Evolutionary conservation across 2,888 invertebrate genomes (phyloP), one percentile per base, ranked within the genome.

Genomic region (Xestia ashworthii): DNA sequence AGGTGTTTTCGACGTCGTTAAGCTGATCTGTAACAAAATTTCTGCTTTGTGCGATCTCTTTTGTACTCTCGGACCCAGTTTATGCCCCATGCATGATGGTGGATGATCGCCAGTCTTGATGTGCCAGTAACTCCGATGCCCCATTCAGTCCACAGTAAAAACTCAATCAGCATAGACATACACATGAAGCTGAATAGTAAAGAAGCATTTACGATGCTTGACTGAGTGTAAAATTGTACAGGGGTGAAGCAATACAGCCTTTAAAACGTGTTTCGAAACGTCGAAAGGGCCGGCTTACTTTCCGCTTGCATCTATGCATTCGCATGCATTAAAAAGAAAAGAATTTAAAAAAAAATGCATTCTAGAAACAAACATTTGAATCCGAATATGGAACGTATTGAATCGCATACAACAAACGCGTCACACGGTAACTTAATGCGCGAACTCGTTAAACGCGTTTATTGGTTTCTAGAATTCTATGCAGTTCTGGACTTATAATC

Each of bases 11-110:
- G 96, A 96, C 94, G 96, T 96, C 93, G 96, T 95, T 95, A 96
- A 95, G 95, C 95, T 96, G 96, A 96, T 96, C 96, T 96, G 96
- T 93, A 96, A 96, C 96, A 96, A 95, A 96, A 96, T 95, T 91
- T 91, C 95, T 95, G 93, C 93, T 93, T 96, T 96, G 94, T 96
- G 96, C 96, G 96, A 95, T 95, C 95, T 94, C 92, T 92, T 93
- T 93, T 91, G 89, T 91, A 90, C 89, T 89, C 90, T 88, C 89
- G 89, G 82, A 84, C 90, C 93, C 95, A 93, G 88, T 84, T 84
- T 89, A 88, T 90, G 90, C 90, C 94, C 95, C 96, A 96, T 95
- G 95, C 95, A 94, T 87, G 89, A 90, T 91, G 89, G 85, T 91
- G 89, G 85, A 92, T 93, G 93, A 93, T 92, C 93, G 93, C 92